phyloP scores from a whole-genome alignment of 2,113 vertebrate species.

The Prinia subflava region DNA sequence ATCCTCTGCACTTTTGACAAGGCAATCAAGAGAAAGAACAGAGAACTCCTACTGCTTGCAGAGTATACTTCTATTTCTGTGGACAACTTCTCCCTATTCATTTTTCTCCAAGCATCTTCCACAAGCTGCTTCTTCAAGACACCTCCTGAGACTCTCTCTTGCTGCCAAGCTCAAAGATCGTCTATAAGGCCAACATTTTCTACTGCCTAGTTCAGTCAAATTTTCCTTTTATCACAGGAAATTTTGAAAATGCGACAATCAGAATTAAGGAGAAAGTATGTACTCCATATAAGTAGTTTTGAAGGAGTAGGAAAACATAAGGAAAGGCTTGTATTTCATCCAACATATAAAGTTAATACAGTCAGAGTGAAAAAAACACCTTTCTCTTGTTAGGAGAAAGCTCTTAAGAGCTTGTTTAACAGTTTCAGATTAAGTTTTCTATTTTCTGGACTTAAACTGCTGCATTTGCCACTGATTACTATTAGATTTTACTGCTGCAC shows the following conservation, averaged over 20 bases:
- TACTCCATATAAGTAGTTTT: neutral
- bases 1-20: neutral
- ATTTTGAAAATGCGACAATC: neutral
- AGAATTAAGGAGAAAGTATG: neutral
- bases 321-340: neutral
- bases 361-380: fast-evolving
- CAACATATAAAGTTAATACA: neutral
- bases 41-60: neutral
- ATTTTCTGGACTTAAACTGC: neutral
- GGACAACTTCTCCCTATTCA: neutral
- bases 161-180: neutral
- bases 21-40: neutral
- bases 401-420: neutral
- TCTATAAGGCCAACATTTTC: neutral
- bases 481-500: neutral
- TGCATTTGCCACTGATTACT: neutral
- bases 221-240: neutral
- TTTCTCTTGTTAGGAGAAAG: neutral
- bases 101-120: neutral
- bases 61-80: neutral
- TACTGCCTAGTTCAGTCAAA: neutral
- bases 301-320: neutral
- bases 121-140: neutral
- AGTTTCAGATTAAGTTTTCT: neutral
- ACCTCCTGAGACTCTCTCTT: neutral